phyloP scores from a whole-genome alignment of 2,888 invertebrate species.

The Oxycera nigricornis region DNA sequence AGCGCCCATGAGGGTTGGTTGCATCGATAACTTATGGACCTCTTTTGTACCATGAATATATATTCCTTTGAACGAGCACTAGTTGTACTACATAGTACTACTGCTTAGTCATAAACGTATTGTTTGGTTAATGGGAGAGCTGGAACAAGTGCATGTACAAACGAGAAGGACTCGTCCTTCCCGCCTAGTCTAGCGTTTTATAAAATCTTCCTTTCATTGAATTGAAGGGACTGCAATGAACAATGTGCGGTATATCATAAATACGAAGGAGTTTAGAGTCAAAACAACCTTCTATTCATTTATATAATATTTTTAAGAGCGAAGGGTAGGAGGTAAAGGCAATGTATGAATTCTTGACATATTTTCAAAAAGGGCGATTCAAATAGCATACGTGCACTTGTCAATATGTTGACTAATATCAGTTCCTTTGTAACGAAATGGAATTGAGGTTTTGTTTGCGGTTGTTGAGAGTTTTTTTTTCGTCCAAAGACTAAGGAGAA shows the following conservation, averaged over 20 bases:
- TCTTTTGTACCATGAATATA: constrained; percentile 38
- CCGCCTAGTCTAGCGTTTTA: no score
- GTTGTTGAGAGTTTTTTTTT: not conserved
- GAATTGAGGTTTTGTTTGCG: constrained; percentile 15
- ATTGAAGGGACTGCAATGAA: not conserved
- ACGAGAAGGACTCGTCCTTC: no score
- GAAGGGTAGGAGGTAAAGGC: constrained; percentile 17
- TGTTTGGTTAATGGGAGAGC: constrained; percentile 42
- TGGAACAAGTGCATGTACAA: constrained; percentile 44
- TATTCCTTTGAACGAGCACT: constrained; percentile 9
- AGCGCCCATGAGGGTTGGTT: constrained; percentile 27
- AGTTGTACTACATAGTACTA: not conserved
- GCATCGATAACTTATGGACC: constrained; percentile 39
- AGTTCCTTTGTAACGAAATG: constrained; percentile 23
- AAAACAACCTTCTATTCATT: constrained; percentile 33
- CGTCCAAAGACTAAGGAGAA: no score
- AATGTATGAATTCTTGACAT: not conserved
- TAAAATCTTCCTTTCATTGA: not conserved
- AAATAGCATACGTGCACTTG: constrained; percentile 46
- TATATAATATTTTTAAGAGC: not conserved
- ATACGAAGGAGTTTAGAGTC: constrained; percentile 35
- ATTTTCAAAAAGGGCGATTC: constrained; percentile 38
- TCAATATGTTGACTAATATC: constrained; percentile 45
- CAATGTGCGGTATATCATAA: no score
- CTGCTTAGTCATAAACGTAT: constrained; percentile 41